These are phyloP conservation scores for Rostratula benghalensis DNA, from an alignment of 2,113 vertebrate species.

Conservation along the genomic window DNA sequence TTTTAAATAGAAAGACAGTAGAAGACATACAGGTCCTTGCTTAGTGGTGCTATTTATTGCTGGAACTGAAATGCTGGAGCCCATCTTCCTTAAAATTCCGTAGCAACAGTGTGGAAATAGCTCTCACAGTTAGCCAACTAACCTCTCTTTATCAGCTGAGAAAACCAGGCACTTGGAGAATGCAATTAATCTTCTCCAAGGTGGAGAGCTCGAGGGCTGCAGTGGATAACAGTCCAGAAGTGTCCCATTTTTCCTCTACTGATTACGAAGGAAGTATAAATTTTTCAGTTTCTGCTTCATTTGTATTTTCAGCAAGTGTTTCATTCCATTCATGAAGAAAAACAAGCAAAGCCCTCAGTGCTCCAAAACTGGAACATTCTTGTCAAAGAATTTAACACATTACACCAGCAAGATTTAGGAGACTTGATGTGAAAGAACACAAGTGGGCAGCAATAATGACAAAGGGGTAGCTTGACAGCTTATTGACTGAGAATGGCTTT, in stretches of 20 bases:
- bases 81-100: neutral
- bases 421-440: neutral
- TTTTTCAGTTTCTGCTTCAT: neutral
- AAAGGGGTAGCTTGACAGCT: constrained; percentile 32
- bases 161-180: constrained; percentile 2
- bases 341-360: neutral
- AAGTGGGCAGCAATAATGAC: neutral
- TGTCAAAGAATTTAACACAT: constrained; percentile 41
- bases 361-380: constrained; percentile 21
- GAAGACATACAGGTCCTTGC: neutral
- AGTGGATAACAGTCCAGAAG: neutral
- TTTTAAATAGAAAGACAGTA: neutral
- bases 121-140: neutral
- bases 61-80: neutral
- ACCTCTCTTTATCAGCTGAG: neutral
- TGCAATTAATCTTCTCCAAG: constrained; percentile 1
- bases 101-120: constrained; percentile 5
- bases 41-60: neutral
- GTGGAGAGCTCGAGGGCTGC: neutral
- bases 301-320: constrained; percentile 12
- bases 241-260: neutral
- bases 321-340: constrained; percentile 30
- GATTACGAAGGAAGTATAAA: neutral
- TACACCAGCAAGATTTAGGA: constrained; percentile 5
- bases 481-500: constrained; percentile 44